These are phyloP conservation scores for Drosophila bifasciata DNA, from an alignment of 1,140 invertebrate genomes.

Conservation along the genomic window DNA sequence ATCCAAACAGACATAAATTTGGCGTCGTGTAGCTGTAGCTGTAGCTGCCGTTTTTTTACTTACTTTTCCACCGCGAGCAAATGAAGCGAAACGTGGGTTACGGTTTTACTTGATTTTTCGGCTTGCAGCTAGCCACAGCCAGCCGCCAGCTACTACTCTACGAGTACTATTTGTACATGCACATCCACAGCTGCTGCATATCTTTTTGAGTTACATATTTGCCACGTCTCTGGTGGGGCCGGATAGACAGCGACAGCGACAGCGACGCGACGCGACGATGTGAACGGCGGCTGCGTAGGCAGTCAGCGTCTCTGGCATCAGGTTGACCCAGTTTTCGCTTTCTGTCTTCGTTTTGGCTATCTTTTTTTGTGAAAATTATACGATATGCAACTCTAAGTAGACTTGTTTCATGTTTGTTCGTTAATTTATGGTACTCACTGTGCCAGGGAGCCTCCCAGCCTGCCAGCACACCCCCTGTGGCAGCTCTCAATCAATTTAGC, in stretches of 20 bases:
- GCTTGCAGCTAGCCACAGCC: neutral
- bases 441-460: neutral
- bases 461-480: neutral
- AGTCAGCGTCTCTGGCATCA: slow-evolving; percentile 57
- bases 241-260: slow-evolving; percentile 50
- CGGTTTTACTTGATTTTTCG: slow-evolving; percentile 23
- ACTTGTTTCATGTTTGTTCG: slow-evolving; percentile 57
- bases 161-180: slow-evolving; percentile 39
- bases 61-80: slow-evolving; percentile 70
- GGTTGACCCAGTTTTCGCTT: slow-evolving; percentile 81
- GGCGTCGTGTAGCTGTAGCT: slow-evolving; percentile 69
- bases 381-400: slow-evolving; percentile 68
- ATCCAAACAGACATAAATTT: slow-evolving; percentile 74
- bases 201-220: slow-evolving; percentile 72
- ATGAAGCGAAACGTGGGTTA: slow-evolving; percentile 66
- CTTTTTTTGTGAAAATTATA: slow-evolving; percentile 71
- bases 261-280: slow-evolving; percentile 19
- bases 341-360: slow-evolving; percentile 62
- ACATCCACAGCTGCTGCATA: slow-evolving; percentile 70
- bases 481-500: slow-evolving; percentile 71
- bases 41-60: slow-evolving; percentile 75
- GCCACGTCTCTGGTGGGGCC: slow-evolving; percentile 55
- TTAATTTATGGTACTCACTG: slow-evolving; percentile 64
- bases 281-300: slow-evolving; percentile 61
- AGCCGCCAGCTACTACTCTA: neutral